Conservation (phyloP, 2,888 invertebrate species). For the Chironomus riparius region DNA sequence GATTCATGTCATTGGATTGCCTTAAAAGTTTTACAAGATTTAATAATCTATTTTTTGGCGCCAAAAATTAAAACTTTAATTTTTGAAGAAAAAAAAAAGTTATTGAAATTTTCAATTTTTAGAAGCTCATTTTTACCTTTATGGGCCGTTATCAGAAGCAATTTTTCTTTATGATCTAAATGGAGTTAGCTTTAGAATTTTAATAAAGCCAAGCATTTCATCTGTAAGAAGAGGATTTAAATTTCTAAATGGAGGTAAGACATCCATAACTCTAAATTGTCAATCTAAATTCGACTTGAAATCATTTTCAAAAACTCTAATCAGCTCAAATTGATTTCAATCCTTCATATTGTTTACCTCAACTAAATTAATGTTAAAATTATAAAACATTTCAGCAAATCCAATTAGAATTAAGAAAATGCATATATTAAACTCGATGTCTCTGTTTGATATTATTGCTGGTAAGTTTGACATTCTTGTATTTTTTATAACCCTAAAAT, state of each 20-base stretch:
- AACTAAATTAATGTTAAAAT: too few species aligned
- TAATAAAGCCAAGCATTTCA: slow-evolving; percentile 47
- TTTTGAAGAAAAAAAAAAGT: too few species aligned
- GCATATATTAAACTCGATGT: not conserved
- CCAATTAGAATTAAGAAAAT: slow-evolving; percentile 1
- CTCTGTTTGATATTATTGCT: not conserved
- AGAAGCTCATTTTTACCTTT: slow-evolving; percentile 48
- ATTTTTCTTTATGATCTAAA: slow-evolving; percentile 57
- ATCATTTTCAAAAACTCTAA: too few species aligned
- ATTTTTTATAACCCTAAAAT: not conserved
- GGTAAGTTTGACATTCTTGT: not conserved
- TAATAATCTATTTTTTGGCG: too few species aligned
- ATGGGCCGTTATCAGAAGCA: slow-evolving; percentile 52
- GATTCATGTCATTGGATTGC: too few species aligned
- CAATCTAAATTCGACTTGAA: too few species aligned
- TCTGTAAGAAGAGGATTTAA: slow-evolving; percentile 51
- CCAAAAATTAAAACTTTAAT: too few species aligned
- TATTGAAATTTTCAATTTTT: too few species aligned
- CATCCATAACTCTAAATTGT: too few species aligned
- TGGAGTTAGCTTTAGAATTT: slow-evolving; percentile 50
- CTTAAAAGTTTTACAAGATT: too few species aligned
- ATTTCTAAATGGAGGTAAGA: slow-evolving; percentile 50
- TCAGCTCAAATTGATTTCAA: too few species aligned
- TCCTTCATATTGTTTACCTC: too few species aligned
- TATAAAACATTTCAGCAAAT: not conserved